Conservation (phyloP, 2,888 invertebrate species). For the Mesopsocus fuscifrons region DNA sequence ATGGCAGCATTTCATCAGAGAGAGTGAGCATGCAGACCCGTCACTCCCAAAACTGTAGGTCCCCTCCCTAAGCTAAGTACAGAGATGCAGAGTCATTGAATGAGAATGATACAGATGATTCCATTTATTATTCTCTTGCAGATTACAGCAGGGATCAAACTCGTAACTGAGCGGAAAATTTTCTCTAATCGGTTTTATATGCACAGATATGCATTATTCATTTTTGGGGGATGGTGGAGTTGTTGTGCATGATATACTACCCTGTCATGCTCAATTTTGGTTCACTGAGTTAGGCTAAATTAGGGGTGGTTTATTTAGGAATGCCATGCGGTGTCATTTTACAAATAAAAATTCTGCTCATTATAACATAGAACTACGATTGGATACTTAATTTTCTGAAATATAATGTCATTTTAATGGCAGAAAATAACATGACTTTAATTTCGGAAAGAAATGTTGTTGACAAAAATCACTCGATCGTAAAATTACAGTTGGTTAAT, state of each 20-base stretch:
- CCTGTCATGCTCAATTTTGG: no score
- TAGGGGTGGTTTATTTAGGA: no score
- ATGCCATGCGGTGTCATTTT: no score
- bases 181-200: slow-evolving; percentile 10
- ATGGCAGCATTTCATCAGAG: neutral
- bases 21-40: neutral
- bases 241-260: neutral
- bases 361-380: no score
- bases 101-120: slow-evolving; percentile 6
- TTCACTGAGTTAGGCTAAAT: no score
- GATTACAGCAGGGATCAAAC: slow-evolving; percentile 9
- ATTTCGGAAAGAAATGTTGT: no score
- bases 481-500: no score
- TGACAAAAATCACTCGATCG: no score
- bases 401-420: no score
- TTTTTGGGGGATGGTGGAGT: neutral
- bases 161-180: slow-evolving; percentile 10
- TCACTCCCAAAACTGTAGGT: neutral
- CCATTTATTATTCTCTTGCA: slow-evolving; percentile 7
- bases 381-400: no score
- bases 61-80: neutral
- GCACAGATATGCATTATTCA: slow-evolving; percentile 10
- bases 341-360: no score
- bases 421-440: no score
- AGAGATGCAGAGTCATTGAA: neutral